These are phyloP conservation scores for Pipra filicauda DNA, from an alignment of 2,113 vertebrate genomes.

Conservation along the genomic window DNA sequence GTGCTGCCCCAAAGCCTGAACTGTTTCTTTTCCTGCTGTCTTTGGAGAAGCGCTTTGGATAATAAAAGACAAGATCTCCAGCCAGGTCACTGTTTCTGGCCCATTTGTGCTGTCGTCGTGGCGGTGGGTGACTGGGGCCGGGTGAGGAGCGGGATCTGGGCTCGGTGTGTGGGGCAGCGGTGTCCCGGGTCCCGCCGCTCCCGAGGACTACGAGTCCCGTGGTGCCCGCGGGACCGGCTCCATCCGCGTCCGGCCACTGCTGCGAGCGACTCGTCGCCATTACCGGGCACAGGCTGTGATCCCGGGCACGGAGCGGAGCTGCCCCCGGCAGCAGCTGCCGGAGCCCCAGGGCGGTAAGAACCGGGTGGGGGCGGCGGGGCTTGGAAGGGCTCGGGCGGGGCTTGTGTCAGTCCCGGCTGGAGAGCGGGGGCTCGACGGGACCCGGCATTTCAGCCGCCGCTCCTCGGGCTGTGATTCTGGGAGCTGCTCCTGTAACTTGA, in stretches of 20 bases:
- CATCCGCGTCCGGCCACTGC: fast-evolving
- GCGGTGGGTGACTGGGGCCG: not conserved
- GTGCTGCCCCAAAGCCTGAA: not conserved
- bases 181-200: not conserved
- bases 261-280: constrained; percentile 39
- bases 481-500: fast-evolving
- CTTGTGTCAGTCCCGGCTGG: fast-evolving
- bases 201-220: not conserved
- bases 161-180: not conserved
- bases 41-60: not conserved
- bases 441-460: fast-evolving
- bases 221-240: not conserved
- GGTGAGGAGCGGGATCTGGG: no score
- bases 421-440: fast-evolving
- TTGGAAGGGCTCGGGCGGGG: no score
- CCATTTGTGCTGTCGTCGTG: not conserved
- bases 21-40: not conserved
- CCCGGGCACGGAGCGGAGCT: constrained; percentile 65
- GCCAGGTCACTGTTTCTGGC: not conserved
- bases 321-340: constrained; percentile 26
- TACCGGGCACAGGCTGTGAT: not conserved
- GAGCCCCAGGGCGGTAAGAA: constrained; percentile 79
- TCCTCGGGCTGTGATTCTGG: not conserved
- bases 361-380: fast-evolving
- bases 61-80: not conserved